These are phyloP conservation scores for Baronia brevicornis DNA, from an alignment of 2,888 invertebrate species.

Conservation along the genomic window DNA sequence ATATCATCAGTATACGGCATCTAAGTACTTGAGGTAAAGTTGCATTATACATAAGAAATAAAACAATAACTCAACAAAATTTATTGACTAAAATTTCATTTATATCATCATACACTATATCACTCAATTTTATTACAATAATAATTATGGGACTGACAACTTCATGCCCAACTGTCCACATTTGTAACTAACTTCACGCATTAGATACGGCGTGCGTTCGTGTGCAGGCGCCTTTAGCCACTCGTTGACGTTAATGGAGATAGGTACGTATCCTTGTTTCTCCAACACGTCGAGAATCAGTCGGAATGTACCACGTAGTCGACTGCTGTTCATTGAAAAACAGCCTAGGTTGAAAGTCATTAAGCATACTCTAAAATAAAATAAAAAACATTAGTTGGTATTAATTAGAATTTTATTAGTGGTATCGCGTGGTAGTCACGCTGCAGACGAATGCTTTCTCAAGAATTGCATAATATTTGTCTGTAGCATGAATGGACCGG, in stretches of 20 bases:
- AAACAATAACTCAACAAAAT: constrained; percentile 15
- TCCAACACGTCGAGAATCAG: constrained; percentile 75
- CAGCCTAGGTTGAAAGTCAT: constrained; percentile 67
- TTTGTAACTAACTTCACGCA: constrained; percentile 67
- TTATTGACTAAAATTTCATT: constrained; percentile 20
- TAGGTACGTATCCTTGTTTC: constrained; percentile 68
- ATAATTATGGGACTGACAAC: constrained; percentile 33
- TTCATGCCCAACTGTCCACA: constrained; percentile 67
- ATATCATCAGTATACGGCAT: no score
- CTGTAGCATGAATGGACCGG: no score
- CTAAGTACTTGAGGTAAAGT: no score
- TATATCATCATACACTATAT: constrained; percentile 5
- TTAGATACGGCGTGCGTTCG: constrained; percentile 79
- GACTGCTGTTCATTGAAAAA: constrained; percentile 76
- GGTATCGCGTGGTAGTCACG: no score
- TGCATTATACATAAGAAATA: no score
- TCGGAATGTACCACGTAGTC: constrained; percentile 67
- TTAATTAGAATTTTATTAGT: not conserved
- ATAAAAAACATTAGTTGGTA: constrained; percentile 2
- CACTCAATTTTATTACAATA: not conserved
- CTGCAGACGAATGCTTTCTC: no score
- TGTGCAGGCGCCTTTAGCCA: constrained; percentile 73
- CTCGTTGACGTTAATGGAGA: constrained; percentile 67
- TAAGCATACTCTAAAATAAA: constrained; percentile 73
- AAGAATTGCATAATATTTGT: no score